Conservation (phyloP, 2,888 invertebrate species). For the Tetragonula carbonaria region DNA sequence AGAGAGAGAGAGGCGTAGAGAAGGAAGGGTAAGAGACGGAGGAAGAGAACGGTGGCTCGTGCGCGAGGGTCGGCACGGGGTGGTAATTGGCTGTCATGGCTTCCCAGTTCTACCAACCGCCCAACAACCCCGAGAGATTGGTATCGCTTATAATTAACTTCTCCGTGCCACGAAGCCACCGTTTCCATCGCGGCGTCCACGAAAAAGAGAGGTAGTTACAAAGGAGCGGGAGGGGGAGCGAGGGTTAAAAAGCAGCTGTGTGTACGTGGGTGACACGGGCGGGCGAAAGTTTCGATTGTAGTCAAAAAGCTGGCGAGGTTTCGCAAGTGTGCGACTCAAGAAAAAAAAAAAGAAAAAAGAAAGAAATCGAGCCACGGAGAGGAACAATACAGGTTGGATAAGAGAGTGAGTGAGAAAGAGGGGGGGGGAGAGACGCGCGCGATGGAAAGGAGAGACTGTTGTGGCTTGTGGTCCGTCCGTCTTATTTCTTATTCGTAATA, state of each 20-base stretch:
- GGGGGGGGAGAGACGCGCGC: too few species aligned
- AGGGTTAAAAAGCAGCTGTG: constrained; percentile 42
- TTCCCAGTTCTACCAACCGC: constrained; percentile 81
- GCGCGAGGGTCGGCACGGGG: constrained; percentile 82
- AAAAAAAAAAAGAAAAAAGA: neutral
- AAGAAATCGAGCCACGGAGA: neutral
- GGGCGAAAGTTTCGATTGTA: constrained; percentile 48
- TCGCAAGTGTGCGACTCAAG: neutral
- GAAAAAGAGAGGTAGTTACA: constrained; percentile 65
- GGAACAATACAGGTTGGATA: constrained; percentile 2
- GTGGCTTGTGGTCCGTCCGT: neutral
- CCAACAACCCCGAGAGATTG: constrained; percentile 84
- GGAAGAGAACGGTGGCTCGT: constrained; percentile 72
- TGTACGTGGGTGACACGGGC: constrained; percentile 5
- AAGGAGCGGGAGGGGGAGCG: constrained; percentile 36
- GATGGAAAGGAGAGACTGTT: neutral
- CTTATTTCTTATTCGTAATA: constrained; percentile 39
- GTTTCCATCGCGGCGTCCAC: constrained; percentile 80
- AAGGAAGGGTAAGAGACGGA: constrained; percentile 10
- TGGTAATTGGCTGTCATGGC: constrained; percentile 84
- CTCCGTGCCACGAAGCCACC: constrained; percentile 83
- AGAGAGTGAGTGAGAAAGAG: too few species aligned
- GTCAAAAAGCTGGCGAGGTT: constrained; percentile 32
- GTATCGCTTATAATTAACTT: constrained; percentile 85
- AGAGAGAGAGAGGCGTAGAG: neutral